Conservation (phyloP, 2,797 vertebrate species). For the Masticophis lateralis region DNA sequence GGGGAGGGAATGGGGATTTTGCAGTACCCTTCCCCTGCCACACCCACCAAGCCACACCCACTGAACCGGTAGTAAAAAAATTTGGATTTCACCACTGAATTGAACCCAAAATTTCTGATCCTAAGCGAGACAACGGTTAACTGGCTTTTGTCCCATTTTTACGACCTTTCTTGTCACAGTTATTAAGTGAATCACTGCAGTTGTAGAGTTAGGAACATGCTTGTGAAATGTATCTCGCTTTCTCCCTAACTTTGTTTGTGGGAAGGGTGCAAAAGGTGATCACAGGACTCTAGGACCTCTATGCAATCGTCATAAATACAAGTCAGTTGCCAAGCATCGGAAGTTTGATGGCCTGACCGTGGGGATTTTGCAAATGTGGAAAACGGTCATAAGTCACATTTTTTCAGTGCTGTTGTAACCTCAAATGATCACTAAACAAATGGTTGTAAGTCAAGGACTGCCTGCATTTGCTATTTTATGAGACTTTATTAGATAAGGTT, state of each 20-base stretch:
- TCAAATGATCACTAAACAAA: neutral
- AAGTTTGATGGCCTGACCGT: neutral
- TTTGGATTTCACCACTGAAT: no score
- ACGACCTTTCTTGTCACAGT: neutral
- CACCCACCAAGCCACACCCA: no score
- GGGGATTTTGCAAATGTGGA: neutral
- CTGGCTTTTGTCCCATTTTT: neutral
- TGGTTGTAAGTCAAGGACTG: neutral
- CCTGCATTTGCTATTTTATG: neutral
- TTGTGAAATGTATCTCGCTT: neutral
- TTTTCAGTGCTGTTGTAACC: neutral
- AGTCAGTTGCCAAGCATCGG: neutral
- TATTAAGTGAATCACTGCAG: no score
- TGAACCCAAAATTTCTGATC: neutral
- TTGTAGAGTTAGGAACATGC: neutral
- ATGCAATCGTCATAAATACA: neutral
- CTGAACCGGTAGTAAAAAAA: no score
- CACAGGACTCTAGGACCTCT: neutral
- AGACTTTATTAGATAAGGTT: neutral
- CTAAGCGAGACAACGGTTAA: neutral
- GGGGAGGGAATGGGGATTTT: no score
- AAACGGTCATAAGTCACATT: neutral
- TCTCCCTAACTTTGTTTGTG: neutral
- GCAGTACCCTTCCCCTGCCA: no score
- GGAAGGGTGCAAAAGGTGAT: no score